Evolutionary conservation across 2,797 vertebrate species (phyloP).

Genomic region (Malurus leucopterus): DNA sequence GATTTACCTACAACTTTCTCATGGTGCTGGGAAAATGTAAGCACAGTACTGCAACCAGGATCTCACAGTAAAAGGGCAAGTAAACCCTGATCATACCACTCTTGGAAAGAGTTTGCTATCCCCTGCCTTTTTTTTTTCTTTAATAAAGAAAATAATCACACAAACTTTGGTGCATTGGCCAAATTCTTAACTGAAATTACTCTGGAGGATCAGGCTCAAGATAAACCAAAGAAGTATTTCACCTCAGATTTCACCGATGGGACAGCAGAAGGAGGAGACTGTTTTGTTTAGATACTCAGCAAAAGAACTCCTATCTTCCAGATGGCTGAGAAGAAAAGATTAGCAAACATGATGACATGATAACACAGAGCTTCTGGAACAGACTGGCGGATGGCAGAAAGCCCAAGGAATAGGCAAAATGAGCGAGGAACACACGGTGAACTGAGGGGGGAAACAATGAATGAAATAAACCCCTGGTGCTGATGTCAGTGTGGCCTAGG

Average conservation of each 20-base stretch:
- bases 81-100: not conserved
- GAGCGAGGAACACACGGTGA: fast-evolving
- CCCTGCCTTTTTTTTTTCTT: not conserved
- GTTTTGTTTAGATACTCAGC: not conserved
- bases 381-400: not conserved
- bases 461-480: not conserved
- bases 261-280: not conserved
- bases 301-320: not conserved
- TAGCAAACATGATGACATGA: not conserved
- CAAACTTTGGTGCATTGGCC: not conserved
- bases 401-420: not conserved
- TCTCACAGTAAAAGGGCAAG: not conserved
- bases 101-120: not conserved
- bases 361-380: conserved; percentile 10
- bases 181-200: not conserved
- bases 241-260: not conserved
- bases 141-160: not conserved
- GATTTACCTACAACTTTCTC: not conserved
- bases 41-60: not conserved
- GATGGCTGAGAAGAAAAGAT: conserved; percentile 5
- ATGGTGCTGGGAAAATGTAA: not conserved
- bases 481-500: not conserved
- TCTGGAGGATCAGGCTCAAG: not conserved
- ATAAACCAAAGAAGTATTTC: not conserved
- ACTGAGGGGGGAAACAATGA: not conserved